Percentiles rank a stretch among this genome's conserved stretches.
phyloP scores from a whole-genome alignment of 2,888 invertebrate genomes.

The Amphipyra tragopoginis region DNA sequence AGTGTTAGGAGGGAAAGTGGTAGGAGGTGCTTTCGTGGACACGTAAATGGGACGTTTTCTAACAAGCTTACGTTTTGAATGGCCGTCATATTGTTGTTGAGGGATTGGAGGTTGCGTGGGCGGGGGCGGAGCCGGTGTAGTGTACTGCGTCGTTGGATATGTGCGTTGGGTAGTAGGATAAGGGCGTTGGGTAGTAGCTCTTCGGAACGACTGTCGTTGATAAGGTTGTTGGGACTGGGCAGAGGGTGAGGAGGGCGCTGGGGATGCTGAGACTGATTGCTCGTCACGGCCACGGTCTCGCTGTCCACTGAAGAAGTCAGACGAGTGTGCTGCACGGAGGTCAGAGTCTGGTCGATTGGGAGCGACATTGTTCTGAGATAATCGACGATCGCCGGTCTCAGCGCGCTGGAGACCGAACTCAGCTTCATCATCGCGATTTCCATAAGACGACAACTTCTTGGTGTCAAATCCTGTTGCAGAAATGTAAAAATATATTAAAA shows the following conservation, averaged over 20 bases:
- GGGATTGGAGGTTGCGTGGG: slow-evolving; percentile 65
- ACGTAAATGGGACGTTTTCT: slow-evolving; percentile 81
- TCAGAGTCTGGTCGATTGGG: slow-evolving; percentile 87
- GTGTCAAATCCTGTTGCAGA: slow-evolving; percentile 90
- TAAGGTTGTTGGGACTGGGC: slow-evolving; percentile 60
- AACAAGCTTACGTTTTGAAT: slow-evolving; percentile 79
- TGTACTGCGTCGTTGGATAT: slow-evolving; percentile 64
- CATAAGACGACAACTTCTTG: slow-evolving; percentile 88
- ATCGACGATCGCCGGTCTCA: slow-evolving; percentile 91
- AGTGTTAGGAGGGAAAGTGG: slow-evolving; percentile 70
- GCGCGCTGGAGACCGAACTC: slow-evolving; percentile 93
- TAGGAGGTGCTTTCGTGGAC: slow-evolving; percentile 72
- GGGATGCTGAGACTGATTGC: slow-evolving; percentile 64
- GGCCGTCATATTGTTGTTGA: slow-evolving; percentile 71
- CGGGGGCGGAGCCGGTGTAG: slow-evolving; percentile 63
- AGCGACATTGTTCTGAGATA: slow-evolving; percentile 72
- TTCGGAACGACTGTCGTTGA: slow-evolving; percentile 73
- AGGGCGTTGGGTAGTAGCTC: slow-evolving; percentile 80
- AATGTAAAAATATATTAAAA: slow-evolving; percentile 32
- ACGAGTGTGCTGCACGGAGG: slow-evolving; percentile 93
- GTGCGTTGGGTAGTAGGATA: slow-evolving; percentile 71
- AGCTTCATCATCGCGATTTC: slow-evolving; percentile 91
- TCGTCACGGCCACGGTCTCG: slow-evolving; percentile 86
- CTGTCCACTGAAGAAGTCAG: slow-evolving; percentile 92
- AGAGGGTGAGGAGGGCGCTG: slow-evolving; percentile 71